These are phyloP conservation scores for Chrysogorgia sp. DNA, from an alignment of 92 coral and sea anemone genomes.

Conservation along the genomic window DNA sequence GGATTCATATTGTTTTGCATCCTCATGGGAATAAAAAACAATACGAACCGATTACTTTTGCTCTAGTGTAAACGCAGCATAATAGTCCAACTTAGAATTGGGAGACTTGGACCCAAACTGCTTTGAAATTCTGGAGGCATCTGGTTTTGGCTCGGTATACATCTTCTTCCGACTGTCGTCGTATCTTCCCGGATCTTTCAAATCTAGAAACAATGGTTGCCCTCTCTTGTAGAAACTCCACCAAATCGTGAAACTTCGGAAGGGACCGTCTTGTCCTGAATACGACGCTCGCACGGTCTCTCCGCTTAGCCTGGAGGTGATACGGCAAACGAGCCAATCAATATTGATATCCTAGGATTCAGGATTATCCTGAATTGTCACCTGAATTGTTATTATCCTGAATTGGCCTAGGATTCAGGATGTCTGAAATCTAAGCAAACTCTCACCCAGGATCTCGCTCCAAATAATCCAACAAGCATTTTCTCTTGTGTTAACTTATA, in stretches of 20 bases:
- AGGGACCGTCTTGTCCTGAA: neutral
- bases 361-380: too few relatives aligned
- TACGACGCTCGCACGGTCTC: slow-evolving; percentile 4
- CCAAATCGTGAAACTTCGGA: neutral
- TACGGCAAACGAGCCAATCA: slow-evolving; percentile 9
- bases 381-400: too few relatives aligned
- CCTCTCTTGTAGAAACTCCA: slow-evolving; percentile 2
- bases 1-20: too few relatives aligned
- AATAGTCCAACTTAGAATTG: neutral
- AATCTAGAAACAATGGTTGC: slow-evolving; percentile 2
- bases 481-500: too few relatives aligned
- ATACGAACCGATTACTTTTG: too few relatives aligned
- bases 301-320: slow-evolving; percentile 26
- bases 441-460: too few relatives aligned
- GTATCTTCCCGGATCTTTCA: neutral
- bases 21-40: too few relatives aligned
- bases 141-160: neutral
- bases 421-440: too few relatives aligned
- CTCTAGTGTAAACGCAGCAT: too few relatives aligned
- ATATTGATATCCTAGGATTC: too few relatives aligned
- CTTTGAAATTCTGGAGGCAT: neutral
- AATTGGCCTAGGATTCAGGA: too few relatives aligned
- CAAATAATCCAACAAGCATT: too few relatives aligned
- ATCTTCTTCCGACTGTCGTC: neutral
- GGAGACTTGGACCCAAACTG: neutral